Percentiles rank a stretch among this genome's conserved stretches.
These are phyloP conservation scores for Centropristis striata DNA, from an alignment of 2,113 vertebrate species.

Conservation along the genomic window DNA sequence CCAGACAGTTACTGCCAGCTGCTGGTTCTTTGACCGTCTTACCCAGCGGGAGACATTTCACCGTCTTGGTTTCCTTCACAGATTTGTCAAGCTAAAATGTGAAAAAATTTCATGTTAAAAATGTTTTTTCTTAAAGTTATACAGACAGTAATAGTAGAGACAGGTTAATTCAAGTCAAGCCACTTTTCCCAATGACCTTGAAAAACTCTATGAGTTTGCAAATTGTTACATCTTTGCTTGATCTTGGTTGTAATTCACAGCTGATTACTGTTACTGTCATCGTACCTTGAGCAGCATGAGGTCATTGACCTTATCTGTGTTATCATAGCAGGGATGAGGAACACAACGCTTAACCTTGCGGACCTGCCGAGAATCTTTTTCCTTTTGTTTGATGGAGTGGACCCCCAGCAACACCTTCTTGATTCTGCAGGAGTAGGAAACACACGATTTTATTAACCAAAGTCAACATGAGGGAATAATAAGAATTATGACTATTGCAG, in stretches of 20 bases:
- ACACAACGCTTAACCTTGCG: neutral
- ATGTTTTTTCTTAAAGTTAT: too few species aligned
- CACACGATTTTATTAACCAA: neutral
- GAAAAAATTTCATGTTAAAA: neutral
- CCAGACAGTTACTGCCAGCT: conserved; percentile 56
- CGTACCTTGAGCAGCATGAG: conserved; percentile 82
- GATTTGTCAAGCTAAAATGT: conserved; percentile 66
- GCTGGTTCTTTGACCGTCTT: neutral
- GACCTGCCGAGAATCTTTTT: conserved; percentile 49
- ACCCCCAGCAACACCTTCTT: conserved; percentile 73
- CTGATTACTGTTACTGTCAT: neutral
- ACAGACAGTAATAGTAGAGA: too few species aligned
- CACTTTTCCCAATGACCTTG: too few species aligned
- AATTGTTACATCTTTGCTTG: neutral
- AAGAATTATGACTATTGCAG: neutral
- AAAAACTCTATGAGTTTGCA: neutral
- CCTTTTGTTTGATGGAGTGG: conserved; percentile 56
- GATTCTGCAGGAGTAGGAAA: conserved; percentile 24
- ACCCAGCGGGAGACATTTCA: conserved; percentile 36
- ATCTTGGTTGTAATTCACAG: neutral
- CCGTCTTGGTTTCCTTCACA: conserved; percentile 50
- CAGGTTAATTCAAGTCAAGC: too few species aligned
- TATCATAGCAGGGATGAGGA: conserved; percentile 66
- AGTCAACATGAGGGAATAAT: neutral
- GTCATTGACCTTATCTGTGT: conserved; percentile 45